Conservation (phyloP, 2,888 invertebrate species). For the Zele albiditarsus region DNA sequence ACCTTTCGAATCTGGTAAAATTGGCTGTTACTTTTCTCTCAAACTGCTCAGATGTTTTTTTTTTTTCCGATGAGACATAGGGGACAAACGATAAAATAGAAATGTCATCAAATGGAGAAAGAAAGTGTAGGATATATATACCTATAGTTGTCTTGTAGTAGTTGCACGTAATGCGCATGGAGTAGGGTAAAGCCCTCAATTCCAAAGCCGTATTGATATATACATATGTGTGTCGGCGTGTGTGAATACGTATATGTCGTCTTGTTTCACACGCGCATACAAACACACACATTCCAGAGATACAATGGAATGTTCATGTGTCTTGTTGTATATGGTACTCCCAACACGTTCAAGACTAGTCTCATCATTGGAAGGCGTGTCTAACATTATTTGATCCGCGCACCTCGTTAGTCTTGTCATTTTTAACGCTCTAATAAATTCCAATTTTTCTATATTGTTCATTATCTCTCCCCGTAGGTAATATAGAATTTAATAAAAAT, state of each 20-base stretch:
- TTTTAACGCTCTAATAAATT: neutral
- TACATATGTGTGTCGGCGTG: neutral
- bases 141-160: neutral
- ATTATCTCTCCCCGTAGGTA: neutral
- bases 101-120: neutral
- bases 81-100: conserved; percentile 2
- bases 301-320: neutral
- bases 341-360: neutral
- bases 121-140: neutral
- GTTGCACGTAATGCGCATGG: conserved; percentile 7
- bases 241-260: neutral
- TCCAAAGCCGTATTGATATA: neutral
- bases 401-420: neutral
- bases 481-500: too few species aligned
- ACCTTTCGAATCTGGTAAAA: neutral
- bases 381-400: neutral
- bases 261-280: neutral
- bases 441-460: neutral
- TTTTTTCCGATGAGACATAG: neutral
- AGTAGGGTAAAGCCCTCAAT: conserved; percentile 1
- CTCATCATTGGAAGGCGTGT: neutral
- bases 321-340: neutral
- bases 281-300: neutral
- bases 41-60: neutral
- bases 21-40: neutral